Conservation (phyloP, 2,113 vertebrate species). For the Sinocyclocheilus anophthalmus region DNA sequence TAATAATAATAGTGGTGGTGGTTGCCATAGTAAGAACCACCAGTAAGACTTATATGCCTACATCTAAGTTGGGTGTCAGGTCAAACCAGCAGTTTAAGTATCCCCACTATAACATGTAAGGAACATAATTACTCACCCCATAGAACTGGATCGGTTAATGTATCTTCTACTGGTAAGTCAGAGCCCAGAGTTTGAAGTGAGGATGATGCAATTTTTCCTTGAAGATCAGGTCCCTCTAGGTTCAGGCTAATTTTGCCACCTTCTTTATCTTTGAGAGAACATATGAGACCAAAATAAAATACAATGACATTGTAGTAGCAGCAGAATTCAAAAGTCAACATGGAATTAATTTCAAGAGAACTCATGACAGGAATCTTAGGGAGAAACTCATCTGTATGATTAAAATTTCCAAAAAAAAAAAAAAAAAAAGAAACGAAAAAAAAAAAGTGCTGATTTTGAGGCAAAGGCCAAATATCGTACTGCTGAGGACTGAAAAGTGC, state of each 20-base stretch:
- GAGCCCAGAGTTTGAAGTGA: conserved; percentile 12
- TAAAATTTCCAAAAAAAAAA: background rate
- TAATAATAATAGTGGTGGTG: background rate
- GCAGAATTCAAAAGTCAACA: conserved; percentile 13
- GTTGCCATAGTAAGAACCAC: background rate
- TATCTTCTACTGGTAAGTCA: background rate
- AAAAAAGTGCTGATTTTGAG: too few species aligned
- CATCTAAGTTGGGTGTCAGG: background rate
- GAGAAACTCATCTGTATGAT: background rate
- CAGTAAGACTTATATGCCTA: too few species aligned
- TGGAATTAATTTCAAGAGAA: conserved; percentile 12
- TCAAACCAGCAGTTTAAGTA: background rate
- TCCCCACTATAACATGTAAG: background rate
- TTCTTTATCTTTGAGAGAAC: conserved; percentile 22
- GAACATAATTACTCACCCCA: conserved; percentile 11
- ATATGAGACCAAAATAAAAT: conserved; percentile 27
- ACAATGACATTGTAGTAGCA: conserved; percentile 26
- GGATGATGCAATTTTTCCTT: conserved; percentile 9
- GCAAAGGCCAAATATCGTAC: too few species aligned
- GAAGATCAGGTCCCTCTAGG: conserved; percentile 32
- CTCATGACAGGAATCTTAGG: background rate
- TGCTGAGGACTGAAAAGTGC: too few species aligned
- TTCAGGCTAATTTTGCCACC: conserved; percentile 29
- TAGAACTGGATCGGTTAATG: conserved; percentile 7
- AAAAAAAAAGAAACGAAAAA: too few species aligned